Evolutionary conservation across 2,888 invertebrate species (phyloP).

Genomic region (Hypselothyrea guttata): DNA sequence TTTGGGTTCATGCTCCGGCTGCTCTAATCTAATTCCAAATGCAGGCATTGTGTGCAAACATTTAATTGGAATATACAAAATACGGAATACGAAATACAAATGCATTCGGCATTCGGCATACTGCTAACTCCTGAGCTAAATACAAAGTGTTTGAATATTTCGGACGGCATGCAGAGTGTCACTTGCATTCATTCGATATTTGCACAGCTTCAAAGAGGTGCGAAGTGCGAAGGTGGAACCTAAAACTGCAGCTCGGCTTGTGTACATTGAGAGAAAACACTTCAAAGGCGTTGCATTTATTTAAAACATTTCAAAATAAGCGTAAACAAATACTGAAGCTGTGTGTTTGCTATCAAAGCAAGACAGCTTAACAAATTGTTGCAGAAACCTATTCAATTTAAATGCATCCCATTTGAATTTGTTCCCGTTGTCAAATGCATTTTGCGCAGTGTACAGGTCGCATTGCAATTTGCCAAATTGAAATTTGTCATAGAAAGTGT

Average conservation of each 20-base stretch:
- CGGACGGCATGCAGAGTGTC: background rate
- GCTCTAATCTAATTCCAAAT: slow-evolving; percentile 44
- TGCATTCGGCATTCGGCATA: too few species aligned
- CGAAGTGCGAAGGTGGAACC: slow-evolving; percentile 19
- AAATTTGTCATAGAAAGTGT: slow-evolving; percentile 69
- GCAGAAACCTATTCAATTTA: too few species aligned
- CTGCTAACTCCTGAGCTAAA: slow-evolving; percentile 1
- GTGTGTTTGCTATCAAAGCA: too few species aligned
- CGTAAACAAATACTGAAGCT: too few species aligned
- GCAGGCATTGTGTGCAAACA: slow-evolving; percentile 45
- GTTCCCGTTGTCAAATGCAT: too few species aligned
- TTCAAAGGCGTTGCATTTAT: too few species aligned
- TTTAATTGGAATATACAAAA: slow-evolving; percentile 69
- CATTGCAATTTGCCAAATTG: slow-evolving; percentile 71
- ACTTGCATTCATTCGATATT: slow-evolving; percentile 10
- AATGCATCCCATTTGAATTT: too few species aligned
- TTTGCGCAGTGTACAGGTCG: slow-evolving; percentile 18
- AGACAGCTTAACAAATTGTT: too few species aligned
- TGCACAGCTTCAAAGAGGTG: slow-evolving; percentile 21
- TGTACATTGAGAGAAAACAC: too few species aligned
- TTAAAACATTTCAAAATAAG: too few species aligned
- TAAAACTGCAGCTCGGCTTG: background rate
- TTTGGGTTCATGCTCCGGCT: slow-evolving; percentile 4
- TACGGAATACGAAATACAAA: too few species aligned
- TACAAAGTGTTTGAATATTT: slow-evolving; percentile 1